Evolutionary conservation across 2,797 vertebrate species (phyloP).

Genomic region (Garrulus glandarius): DNA sequence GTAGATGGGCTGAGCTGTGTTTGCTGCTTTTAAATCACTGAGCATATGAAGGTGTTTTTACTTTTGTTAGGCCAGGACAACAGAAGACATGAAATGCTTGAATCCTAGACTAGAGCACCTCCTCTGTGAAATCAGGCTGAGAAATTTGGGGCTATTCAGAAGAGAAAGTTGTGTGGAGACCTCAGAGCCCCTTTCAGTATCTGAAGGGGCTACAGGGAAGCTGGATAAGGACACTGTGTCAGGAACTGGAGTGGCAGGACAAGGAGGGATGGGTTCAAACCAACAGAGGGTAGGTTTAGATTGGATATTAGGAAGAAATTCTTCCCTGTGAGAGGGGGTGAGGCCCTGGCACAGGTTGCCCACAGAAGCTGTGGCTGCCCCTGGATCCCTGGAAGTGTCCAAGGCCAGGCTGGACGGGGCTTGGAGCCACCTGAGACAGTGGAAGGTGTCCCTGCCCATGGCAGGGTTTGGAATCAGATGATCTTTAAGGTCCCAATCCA

Average conservation of each 20-base stretch:
- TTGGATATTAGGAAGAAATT: not conserved
- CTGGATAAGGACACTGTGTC: not conserved
- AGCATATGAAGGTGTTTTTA: not conserved
- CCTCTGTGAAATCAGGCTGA: not conserved
- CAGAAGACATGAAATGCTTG: not conserved
- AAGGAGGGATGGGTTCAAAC: not conserved
- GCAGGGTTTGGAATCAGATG: rapidly evolving
- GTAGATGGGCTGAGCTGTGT: not conserved
- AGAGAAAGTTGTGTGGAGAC: not conserved
- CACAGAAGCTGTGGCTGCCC: not conserved
- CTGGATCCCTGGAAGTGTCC: not conserved
- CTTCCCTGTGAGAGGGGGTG: rapidly evolving
- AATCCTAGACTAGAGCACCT: not conserved
- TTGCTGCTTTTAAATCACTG: not conserved
- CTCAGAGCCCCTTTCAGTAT: not conserved
- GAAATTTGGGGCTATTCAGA: not conserved
- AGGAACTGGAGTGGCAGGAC: not conserved
- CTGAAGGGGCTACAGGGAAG: not conserved
- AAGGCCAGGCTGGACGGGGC: rapidly evolving
- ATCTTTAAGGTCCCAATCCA: not conserved
- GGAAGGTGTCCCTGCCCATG: too few species aligned
- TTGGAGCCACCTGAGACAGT: rapidly evolving
- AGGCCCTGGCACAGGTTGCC: not conserved
- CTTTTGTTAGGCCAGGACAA: not conserved
- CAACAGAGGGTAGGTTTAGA: not conserved